Evolutionary conservation across 1,140 invertebrate genomes (phyloP).

Genomic region (Linepithema humile): DNA sequence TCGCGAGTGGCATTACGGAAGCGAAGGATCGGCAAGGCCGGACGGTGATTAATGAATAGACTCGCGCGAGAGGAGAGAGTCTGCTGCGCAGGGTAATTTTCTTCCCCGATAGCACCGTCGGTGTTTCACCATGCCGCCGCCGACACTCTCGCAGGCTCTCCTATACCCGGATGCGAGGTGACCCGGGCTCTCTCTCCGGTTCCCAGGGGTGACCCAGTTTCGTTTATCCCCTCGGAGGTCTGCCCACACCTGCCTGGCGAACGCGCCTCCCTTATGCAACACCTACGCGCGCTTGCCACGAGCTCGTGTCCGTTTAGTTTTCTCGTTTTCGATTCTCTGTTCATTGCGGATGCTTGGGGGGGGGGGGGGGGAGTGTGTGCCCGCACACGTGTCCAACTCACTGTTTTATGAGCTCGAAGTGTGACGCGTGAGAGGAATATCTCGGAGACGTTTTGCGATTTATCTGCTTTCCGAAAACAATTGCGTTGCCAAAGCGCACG

Average conservation of each 20-base stretch:
- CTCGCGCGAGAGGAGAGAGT: neutral
- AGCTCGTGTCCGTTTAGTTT: neutral
- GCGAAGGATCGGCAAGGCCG: neutral
- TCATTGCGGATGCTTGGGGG: too few species aligned
- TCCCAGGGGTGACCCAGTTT: slow-evolving; percentile 75
- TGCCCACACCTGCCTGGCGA: slow-evolving; percentile 53
- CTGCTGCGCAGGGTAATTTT: slow-evolving; percentile 1
- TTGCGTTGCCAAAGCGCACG: too few species aligned
- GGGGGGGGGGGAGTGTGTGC: too few species aligned
- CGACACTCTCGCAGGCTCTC: neutral
- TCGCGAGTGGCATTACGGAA: neutral
- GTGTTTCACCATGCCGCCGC: neutral
- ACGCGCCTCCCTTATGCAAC: slow-evolving; percentile 9
- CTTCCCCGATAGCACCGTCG: neutral
- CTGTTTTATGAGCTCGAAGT: too few species aligned
- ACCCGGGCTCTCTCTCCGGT: slow-evolving; percentile 50
- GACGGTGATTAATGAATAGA: neutral
- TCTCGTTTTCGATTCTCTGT: neutral
- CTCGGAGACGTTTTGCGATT: too few species aligned
- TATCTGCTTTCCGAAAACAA: too few species aligned
- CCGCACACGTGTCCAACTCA: too few species aligned
- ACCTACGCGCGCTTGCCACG: slow-evolving; percentile 34
- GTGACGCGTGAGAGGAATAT: too few species aligned
- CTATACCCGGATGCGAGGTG: slow-evolving; percentile 7
- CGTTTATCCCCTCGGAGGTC: slow-evolving; percentile 61